Percentiles rank a stretch among this genome's conserved stretches.
phyloP scores from a whole-genome alignment of 2,888 invertebrate species.

The Chelonus formosanus region DNA sequence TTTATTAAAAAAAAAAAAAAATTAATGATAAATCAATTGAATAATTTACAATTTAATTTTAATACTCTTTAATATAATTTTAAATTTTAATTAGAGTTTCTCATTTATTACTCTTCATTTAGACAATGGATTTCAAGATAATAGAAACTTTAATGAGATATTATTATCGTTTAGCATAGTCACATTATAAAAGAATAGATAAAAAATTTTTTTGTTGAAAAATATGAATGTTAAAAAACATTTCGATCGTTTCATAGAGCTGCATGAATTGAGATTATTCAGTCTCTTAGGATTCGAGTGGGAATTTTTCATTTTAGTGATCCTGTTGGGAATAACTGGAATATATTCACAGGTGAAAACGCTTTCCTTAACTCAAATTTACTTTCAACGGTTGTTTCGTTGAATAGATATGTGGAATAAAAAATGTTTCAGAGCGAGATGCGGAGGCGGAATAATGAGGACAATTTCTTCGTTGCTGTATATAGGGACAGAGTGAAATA shows the following conservation, averaged over 20 bases:
- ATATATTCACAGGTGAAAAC: slow-evolving; percentile 24
- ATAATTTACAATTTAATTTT: too few species aligned
- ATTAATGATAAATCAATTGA: too few species aligned
- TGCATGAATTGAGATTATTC: slow-evolving; percentile 17
- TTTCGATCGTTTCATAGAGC: background rate
- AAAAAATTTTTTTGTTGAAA: background rate
- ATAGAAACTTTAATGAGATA: too few species aligned
- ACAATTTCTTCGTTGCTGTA: slow-evolving; percentile 27
- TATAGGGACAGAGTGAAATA: background rate
- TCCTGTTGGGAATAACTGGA: slow-evolving; percentile 19
- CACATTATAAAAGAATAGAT: background rate
- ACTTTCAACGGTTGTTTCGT: slow-evolving; percentile 26
- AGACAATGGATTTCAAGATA: too few species aligned
- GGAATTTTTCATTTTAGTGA: slow-evolving; percentile 14
- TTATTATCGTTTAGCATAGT: too few species aligned
- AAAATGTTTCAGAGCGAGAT: background rate
- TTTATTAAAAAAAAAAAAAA: too few species aligned
- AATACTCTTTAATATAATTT: too few species aligned
- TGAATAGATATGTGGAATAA: slow-evolving; percentile 4
- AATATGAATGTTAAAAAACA: too few species aligned
- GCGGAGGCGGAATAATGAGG: slow-evolving; percentile 32
- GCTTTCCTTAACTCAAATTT: slow-evolving; percentile 14
- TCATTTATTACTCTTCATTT: too few species aligned
- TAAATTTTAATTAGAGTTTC: too few species aligned
- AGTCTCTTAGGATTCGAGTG: slow-evolving; percentile 11